Conservation (phyloP, 2,888 invertebrate genomes). For the Apamea epomidion region DNA sequence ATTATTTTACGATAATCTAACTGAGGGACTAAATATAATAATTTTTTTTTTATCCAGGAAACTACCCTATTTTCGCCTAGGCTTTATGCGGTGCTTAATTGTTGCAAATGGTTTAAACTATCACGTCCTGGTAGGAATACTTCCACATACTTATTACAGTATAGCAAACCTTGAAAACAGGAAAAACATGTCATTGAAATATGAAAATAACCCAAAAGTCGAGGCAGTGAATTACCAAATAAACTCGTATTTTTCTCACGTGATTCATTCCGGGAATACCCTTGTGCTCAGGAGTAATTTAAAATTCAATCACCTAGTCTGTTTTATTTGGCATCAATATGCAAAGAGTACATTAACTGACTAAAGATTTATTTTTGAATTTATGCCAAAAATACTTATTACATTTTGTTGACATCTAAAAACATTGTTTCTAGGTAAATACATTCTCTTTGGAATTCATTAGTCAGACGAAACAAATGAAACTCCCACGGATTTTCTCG, state of each 20-base stretch:
- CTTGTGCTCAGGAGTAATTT: background rate
- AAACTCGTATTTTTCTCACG: background rate
- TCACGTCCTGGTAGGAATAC: no score
- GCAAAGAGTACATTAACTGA: slow-evolving; percentile 3
- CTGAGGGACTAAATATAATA: no score
- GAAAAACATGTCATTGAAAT: background rate
- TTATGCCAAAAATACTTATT: slow-evolving; percentile 21
- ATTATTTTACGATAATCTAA: no score
- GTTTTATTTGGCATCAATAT: slow-evolving; percentile 27
- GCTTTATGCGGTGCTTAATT: no score
- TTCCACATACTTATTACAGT: no score
- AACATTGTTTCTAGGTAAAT: slow-evolving; percentile 15
- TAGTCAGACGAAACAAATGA: slow-evolving; percentile 6
- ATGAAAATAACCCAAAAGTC: background rate
- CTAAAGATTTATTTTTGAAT: slow-evolving; percentile 19
- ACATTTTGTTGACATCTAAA: slow-evolving; percentile 18
- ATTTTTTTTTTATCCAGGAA: no score
- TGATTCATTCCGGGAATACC: background rate
- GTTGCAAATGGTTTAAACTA: no score
- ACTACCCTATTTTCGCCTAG: no score
- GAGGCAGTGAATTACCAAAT: background rate
- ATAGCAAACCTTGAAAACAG: background rate
- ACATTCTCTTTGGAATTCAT: slow-evolving; percentile 10
- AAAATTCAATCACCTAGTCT: background rate
- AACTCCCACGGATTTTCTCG: background rate